Percentiles rank a stretch among this genome's conserved stretches.
These are phyloP conservation scores for Aspidiotus rigidus DNA, from an alignment of 2,888 invertebrate species.

Conservation along the genomic window DNA sequence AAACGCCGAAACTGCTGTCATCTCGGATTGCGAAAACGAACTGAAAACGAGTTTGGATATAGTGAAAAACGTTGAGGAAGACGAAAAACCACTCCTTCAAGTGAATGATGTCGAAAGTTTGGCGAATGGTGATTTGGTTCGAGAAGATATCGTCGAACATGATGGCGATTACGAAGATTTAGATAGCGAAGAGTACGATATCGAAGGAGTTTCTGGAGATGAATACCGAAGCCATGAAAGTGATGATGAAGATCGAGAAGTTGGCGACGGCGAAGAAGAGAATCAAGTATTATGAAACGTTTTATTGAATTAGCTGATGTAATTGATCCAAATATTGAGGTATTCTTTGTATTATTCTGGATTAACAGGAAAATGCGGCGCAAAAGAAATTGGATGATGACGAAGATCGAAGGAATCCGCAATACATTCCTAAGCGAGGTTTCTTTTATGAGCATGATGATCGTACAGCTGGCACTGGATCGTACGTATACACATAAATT, in stretches of 20 bases:
- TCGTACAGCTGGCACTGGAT: constrained; percentile 57
- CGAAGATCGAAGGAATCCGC: constrained; percentile 91
- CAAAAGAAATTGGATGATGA: constrained; percentile 54
- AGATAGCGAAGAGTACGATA: constrained; percentile 1
- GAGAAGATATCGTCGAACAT: constrained; percentile 17
- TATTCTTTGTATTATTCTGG: no score
- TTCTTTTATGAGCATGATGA: constrained; percentile 96
- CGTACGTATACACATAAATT: constrained; percentile 20
- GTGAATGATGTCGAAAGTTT: neutral
- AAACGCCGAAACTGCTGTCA: neutral
- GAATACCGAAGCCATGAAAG: constrained; percentile 41
- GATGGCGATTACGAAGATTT: neutral
- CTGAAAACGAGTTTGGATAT: neutral
- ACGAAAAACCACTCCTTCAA: neutral
- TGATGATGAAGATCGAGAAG: constrained; percentile 51
- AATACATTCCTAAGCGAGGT: constrained; percentile 91
- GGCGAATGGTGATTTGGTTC: constrained; percentile 20
- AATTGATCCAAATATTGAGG: neutral
- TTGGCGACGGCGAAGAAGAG: constrained; percentile 62
- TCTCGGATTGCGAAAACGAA: neutral
- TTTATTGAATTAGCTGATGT: neutral
- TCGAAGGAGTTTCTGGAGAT: constrained; percentile 6
- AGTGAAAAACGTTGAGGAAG: neutral
- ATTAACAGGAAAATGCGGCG: constrained; percentile 19
- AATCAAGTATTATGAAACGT: constrained; percentile 39